Evolutionary conservation across 2,888 invertebrate species (phyloP).

Genomic region (Cataglyphis altisquamis): DNA sequence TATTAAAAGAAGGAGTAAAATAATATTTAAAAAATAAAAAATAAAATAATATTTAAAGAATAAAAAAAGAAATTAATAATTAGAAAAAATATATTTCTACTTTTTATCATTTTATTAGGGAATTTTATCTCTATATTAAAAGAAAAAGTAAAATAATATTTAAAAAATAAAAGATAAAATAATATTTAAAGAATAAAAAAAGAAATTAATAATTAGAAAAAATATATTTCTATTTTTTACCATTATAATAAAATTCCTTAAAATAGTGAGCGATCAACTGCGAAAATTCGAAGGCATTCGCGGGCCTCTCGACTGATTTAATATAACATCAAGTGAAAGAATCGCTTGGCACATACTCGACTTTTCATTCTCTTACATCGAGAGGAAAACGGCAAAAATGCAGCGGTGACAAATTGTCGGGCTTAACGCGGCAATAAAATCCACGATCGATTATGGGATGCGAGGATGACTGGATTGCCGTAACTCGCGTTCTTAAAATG

Average conservation of each 20-base stretch:
- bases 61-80: too few relatives aligned
- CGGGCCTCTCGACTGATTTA: background rate
- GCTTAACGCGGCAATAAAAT: conserved; percentile 58
- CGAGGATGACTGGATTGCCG: conserved; percentile 22
- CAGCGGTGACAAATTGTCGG: conserved; percentile 11
- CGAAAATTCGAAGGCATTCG: background rate
- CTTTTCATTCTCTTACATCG: background rate
- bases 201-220: too few relatives aligned
- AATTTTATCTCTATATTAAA: too few relatives aligned
- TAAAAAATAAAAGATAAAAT: too few relatives aligned
- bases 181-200: too few relatives aligned
- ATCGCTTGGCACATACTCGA: background rate
- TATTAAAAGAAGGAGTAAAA: too few relatives aligned
- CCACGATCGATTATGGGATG: conserved; percentile 57
- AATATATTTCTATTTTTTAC: background rate
- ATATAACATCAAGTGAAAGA: background rate
- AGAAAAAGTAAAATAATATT: too few relatives aligned
- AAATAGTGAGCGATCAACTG: background rate
- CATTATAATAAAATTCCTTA: background rate
- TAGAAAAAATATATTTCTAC: too few relatives aligned
- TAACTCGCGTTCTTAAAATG: conserved; percentile 54
- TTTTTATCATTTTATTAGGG: too few relatives aligned
- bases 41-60: too few relatives aligned
- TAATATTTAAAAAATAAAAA: too few relatives aligned
- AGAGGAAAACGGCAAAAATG: background rate